Conservation (phyloP, 2,888 invertebrate species). For the Trachelus iudaicus region DNA sequence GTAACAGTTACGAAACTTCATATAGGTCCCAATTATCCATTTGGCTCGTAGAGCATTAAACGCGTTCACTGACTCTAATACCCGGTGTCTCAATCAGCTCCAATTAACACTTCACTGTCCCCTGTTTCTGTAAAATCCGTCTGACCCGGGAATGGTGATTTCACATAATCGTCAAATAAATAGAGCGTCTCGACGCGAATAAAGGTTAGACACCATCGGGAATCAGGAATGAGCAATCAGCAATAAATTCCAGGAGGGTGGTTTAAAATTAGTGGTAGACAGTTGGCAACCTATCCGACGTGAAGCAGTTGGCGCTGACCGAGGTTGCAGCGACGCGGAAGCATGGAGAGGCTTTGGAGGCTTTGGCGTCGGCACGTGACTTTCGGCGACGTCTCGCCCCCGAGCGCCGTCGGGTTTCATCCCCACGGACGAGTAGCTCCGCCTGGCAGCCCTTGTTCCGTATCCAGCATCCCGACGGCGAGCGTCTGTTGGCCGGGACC, state of each 20-base stretch:
- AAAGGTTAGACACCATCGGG: not conserved
- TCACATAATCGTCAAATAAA: not conserved
- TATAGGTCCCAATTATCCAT: not conserved
- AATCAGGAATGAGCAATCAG: not conserved
- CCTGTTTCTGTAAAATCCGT: not conserved
- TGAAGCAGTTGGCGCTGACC: not conserved
- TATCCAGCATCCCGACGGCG: conserved; percentile 71
- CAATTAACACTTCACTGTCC: not conserved
- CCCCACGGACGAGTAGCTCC: conserved; percentile 74
- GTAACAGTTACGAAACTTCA: not conserved
- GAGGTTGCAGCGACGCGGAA: conserved; percentile 42
- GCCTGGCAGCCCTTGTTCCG: conserved; percentile 75
- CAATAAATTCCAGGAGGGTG: not conserved
- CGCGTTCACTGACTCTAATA: not conserved
- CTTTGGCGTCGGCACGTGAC: conserved; percentile 58
- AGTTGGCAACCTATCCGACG: not conserved
- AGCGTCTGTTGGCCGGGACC: conserved; percentile 48
- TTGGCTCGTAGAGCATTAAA: not conserved
- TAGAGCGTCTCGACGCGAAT: not conserved
- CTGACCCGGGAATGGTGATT: not conserved
- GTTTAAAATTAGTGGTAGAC: not conserved
- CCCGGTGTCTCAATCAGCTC: not conserved
- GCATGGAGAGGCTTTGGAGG: conserved; percentile 53
- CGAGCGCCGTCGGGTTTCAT: conserved; percentile 50
- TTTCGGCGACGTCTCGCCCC: conserved; percentile 59